Conservation (phyloP, 2,797 vertebrate species). For the Acipenser oxyrinchus region DNA sequence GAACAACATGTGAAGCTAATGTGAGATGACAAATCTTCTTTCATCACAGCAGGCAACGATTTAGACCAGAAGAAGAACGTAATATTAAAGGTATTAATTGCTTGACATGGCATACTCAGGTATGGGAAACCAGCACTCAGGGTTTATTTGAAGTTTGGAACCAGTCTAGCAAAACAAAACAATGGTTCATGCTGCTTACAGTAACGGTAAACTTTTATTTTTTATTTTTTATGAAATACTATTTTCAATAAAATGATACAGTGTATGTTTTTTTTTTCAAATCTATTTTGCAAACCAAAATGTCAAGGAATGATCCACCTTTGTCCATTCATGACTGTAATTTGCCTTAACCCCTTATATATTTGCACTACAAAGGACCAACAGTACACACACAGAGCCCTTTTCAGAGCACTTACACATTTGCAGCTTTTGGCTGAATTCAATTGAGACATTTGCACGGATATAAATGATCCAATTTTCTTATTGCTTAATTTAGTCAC, state of each 20-base stretch:
- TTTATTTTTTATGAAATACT: no score
- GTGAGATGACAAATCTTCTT: conserved; percentile 63
- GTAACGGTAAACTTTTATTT: no score
- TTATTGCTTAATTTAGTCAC: conserved; percentile 17
- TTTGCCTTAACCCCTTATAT: conserved; percentile 32
- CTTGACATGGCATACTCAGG: conserved; percentile 61
- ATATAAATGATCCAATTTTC: conserved; percentile 30
- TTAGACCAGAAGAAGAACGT: conserved; percentile 57
- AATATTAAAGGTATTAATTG: conserved; percentile 66
- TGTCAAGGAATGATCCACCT: conserved; percentile 1
- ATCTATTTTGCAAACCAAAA: neutral
- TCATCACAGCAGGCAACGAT: conserved; percentile 69
- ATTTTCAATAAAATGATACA: no score
- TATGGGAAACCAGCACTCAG: conserved; percentile 36
- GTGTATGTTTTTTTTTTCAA: no score
- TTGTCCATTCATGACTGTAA: conserved; percentile 20
- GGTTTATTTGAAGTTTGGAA: conserved; percentile 24
- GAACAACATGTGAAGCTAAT: conserved; percentile 61
- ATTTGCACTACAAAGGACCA: no score
- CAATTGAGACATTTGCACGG: neutral
- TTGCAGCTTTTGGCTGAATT: no score
- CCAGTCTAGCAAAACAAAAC: conserved; percentile 21
- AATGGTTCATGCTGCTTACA: conserved; percentile 17
- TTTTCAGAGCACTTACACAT: no score
- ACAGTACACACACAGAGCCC: no score